phyloP scores from a whole-genome alignment of 2,797 vertebrate species.

The Argentina silus region DNA sequence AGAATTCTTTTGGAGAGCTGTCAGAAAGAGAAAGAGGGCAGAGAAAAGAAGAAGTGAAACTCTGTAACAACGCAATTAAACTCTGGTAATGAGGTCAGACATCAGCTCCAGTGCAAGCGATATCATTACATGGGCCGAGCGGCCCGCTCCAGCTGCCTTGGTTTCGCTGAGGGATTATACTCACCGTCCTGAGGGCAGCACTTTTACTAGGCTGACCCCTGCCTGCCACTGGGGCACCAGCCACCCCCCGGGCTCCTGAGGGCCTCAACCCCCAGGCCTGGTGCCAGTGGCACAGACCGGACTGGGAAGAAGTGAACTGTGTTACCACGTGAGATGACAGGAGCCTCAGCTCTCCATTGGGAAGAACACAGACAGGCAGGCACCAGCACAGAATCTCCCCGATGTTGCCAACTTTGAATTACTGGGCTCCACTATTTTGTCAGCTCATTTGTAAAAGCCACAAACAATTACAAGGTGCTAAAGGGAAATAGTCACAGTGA shows the following conservation, averaged over 20 bases:
- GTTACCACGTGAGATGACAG: slow-evolving; percentile 79
- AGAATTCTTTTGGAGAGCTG: slow-evolving; percentile 87
- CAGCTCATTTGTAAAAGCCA: slow-evolving; percentile 77
- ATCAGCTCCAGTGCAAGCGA: slow-evolving; percentile 96
- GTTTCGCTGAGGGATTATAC: slow-evolving; percentile 81
- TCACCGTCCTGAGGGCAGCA: slow-evolving; percentile 76
- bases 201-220: slow-evolving; percentile 75
- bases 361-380: slow-evolving; percentile 78
- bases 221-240: slow-evolving; percentile 65
- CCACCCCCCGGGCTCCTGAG: slow-evolving; percentile 58
- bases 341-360: slow-evolving; percentile 68
- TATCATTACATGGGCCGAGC: slow-evolving; percentile 93
- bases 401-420: slow-evolving; percentile 74
- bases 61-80: slow-evolving; percentile 99
- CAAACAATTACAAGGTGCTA: slow-evolving; percentile 74
- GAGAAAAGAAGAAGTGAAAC: slow-evolving; percentile 91
- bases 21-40: slow-evolving; percentile 88
- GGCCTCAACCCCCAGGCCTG: slow-evolving; percentile 57
- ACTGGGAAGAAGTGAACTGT: slow-evolving; percentile 75
- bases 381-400: slow-evolving; percentile 79
- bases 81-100: slow-evolving; percentile 99
- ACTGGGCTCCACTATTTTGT: slow-evolving; percentile 76
- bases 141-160: slow-evolving; percentile 85
- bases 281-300: slow-evolving; percentile 71
- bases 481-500: slow-evolving; percentile 68